Evolutionary conservation across 2,113 vertebrate genomes (phyloP).

Genomic region (Cyanistes caeruleus): DNA sequence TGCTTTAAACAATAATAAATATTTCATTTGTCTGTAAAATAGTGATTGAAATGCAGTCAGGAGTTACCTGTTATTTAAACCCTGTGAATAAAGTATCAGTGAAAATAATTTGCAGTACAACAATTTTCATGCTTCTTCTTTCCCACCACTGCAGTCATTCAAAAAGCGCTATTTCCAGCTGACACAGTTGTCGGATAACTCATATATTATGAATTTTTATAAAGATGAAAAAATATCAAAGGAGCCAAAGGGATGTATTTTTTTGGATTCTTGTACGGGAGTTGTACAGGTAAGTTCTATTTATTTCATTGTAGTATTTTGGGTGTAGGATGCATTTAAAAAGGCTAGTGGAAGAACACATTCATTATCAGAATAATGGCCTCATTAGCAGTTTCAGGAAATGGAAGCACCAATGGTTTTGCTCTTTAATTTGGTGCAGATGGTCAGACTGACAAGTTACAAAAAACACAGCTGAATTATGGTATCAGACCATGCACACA

Average conservation of each 20-base stretch:
- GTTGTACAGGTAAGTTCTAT: conserved; percentile 88
- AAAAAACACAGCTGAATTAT: not conserved
- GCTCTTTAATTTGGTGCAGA: not conserved
- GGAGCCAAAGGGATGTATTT: conserved; percentile 98
- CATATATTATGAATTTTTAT: conserved; percentile 99
- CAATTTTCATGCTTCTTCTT: not conserved
- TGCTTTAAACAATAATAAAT: not conserved
- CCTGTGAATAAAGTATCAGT: not conserved
- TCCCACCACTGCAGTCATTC: conserved; percentile 84
- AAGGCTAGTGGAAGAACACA: accelerated
- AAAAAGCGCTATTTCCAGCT: conserved; percentile 97
- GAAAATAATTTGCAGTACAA: not conserved
- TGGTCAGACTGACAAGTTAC: not conserved
- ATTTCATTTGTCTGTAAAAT: not conserved
- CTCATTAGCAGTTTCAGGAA: not conserved
- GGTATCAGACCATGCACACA: not conserved
- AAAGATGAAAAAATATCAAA: conserved; percentile 99
- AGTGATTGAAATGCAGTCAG: not conserved
- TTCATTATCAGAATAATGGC: not conserved
- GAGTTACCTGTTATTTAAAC: not conserved
- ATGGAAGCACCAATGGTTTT: not conserved
- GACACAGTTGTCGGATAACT: conserved; percentile 95
- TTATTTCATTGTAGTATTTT: not conserved
- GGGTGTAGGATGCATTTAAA: not conserved
- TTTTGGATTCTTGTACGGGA: conserved; percentile 96